Base-by-base conservation (phyloP, 2,113 vertebrate genomes). In the Dipodomys spectabilis region DNA sequence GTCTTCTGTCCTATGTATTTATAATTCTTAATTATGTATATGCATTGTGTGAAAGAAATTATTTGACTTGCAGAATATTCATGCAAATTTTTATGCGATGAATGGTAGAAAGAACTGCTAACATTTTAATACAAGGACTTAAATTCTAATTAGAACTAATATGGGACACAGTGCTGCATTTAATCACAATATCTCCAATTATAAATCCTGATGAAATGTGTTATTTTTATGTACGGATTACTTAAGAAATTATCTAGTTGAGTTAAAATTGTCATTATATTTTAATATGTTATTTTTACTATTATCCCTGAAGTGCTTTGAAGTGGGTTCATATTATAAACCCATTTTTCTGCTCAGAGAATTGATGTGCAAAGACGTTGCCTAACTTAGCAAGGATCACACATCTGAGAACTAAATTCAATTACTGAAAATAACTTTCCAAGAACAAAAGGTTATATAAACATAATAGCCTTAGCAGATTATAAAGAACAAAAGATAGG, bases 301-400 rank as follows among this genome's bases (percentile, higher is more conserved):
- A 45, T 92, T 85, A 90, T 77, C 22, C 64, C 27, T 92, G 62
- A 95, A 97, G 89, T 69, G 23, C 83, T 95, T 96, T 94, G 91
- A 96, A 93, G 83, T 83, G 39, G 67, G 57, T 82, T 97, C 81
- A 88, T 81, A 86, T 95, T 94, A 83, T 95, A 92, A 92, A 91
- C 62, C 64, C 83, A 94, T 83, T 93, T 95, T 94, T 93, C 80
- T 92, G 35, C 23, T 84, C 79, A 93, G 12, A 85, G 73, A 80
- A 60, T 72, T 88, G 74, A 39, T 91, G 45, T 80, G 64, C n/a
- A 90, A 83, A 92, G 75, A 83, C 53, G 39, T 45, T 75, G 45
- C 44, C 8, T 80, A 95, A 77, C 39, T 95, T 69, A 75, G 22
- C 62, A 77, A 91, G 20, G 57, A 82, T 74, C 73, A 90, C 45